Percentiles rank a stretch among this genome's conserved stretches.
Evolutionary conservation across 2,113 vertebrate genomes (phyloP).

Genomic region (Cinclus cinclus): DNA sequence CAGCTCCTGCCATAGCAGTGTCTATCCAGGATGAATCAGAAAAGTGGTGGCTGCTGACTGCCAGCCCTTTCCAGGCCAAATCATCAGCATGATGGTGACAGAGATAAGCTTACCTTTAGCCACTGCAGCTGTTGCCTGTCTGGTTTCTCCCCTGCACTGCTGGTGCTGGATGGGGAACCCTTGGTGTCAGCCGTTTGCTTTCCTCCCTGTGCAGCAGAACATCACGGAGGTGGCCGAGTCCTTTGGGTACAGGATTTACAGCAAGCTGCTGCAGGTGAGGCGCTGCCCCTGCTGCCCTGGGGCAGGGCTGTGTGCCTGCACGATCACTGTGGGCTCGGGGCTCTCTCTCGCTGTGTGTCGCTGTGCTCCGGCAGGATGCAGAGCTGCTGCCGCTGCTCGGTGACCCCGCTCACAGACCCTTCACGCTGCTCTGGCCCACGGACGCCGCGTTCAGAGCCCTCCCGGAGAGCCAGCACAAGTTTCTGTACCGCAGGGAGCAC

Average conservation of each 20-base stretch:
- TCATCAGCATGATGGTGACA: background rate
- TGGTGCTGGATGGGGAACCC: background rate
- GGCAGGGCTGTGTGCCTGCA: background rate
- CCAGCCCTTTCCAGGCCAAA: background rate
- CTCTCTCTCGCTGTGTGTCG: background rate
- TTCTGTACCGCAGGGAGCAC: conserved; percentile 86
- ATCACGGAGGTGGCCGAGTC: conserved; percentile 74
- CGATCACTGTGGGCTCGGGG: background rate
- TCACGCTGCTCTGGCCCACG: conserved; percentile 94
- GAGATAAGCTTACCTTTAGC: background rate
- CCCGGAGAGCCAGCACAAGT: conserved; percentile 74
- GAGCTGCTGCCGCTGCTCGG: conserved; percentile 79
- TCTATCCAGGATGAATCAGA: background rate
- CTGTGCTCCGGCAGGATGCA: conserved; percentile 70
- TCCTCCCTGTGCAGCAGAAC: conserved; percentile 76
- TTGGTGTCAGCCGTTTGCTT: background rate
- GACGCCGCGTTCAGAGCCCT: conserved; percentile 81
- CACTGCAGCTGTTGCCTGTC: background rate
- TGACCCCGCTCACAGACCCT: conserved; percentile 76
- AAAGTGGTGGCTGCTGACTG: background rate
- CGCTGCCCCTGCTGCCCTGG: background rate
- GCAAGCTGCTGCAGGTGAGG: conserved; percentile 84
- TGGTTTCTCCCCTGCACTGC: background rate
- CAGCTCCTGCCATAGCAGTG: background rate
- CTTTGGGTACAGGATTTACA: conserved; percentile 87